Evolutionary conservation across 2,113 vertebrate genomes (phyloP).

Genomic region (Sturnira hondurensis): DNA sequence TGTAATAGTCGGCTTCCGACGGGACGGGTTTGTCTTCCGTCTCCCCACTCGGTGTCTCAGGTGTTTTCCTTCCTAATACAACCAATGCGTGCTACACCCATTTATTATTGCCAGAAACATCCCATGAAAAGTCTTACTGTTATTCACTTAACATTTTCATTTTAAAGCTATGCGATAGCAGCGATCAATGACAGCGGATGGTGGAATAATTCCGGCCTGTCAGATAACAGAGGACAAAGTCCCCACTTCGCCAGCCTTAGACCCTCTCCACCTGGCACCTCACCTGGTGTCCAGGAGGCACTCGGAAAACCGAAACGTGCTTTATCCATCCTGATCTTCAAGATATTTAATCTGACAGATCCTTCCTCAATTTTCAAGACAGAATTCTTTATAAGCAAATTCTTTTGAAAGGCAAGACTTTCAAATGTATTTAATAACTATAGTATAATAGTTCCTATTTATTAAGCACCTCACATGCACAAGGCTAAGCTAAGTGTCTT

Average conservation of each 20-base stretch:
- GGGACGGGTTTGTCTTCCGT: conserved; percentile 30
- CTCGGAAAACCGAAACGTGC: not conserved
- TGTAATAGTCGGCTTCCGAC: not conserved
- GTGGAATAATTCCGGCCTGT: not conserved
- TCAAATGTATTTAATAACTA: not conserved
- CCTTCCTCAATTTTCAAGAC: not conserved
- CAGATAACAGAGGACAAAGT: not conserved
- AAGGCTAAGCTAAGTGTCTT: not conserved
- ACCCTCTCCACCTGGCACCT: not conserved
- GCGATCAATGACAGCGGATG: not conserved
- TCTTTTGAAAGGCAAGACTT: not conserved
- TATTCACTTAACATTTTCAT: conserved; percentile 32
- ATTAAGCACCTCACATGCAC: not conserved
- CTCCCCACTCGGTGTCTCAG: conserved; percentile 1
- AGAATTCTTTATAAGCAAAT: not conserved
- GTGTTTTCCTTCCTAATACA: not conserved
- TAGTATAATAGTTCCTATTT: not conserved
- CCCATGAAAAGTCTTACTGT: not conserved
- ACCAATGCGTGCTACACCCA: conserved; percentile 41
- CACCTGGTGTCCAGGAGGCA: not conserved
- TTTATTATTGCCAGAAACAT: conserved; percentile 14
- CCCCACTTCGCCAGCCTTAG: not conserved
- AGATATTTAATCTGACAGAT: not conserved
- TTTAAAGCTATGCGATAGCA: not conserved
- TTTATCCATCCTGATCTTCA: not conserved